phyloP scores from a whole-genome alignment of 1,140 invertebrate species.

The Hesperophylax magnus region DNA sequence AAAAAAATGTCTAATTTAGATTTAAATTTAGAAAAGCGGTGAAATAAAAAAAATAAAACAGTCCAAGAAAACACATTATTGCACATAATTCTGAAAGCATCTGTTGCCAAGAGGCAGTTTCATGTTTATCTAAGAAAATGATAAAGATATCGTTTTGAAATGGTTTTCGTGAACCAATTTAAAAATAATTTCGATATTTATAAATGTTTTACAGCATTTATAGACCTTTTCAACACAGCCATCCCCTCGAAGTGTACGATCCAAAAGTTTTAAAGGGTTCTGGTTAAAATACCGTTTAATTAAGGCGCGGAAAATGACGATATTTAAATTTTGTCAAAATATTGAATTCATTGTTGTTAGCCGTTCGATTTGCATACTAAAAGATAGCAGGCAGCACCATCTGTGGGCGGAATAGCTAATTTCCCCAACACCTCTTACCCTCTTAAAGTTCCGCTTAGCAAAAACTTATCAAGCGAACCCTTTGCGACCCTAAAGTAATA shows the following conservation, averaged over 20 bases:
- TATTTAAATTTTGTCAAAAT: constrained; percentile 58
- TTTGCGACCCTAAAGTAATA: neutral
- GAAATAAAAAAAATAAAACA: no score
- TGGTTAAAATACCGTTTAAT: constrained; percentile 45
- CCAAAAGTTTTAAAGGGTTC: constrained; percentile 13
- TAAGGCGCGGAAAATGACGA: constrained; percentile 39
- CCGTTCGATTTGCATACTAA: constrained; percentile 56
- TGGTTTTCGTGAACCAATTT: no score
- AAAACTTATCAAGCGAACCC: constrained; percentile 49
- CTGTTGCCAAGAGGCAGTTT: no score
- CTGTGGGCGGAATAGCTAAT: constrained; percentile 39
- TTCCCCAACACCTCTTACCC: constrained; percentile 40
- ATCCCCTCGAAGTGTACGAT: neutral
- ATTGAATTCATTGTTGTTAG: constrained; percentile 56
- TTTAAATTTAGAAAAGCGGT: no score
- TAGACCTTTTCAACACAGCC: neutral
- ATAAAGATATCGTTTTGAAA: no score
- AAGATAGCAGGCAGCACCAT: constrained; percentile 43
- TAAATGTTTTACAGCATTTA: no score
- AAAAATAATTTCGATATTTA: no score
- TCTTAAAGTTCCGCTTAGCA: constrained; percentile 40
- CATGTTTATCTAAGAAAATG: no score
- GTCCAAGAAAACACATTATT: no score
- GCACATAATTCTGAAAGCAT: no score
- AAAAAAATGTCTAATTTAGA: no score